Percentiles rank a stretch among this genome's conserved stretches.
Conservation (phyloP, 1,140 invertebrate genomes). For the Carposina sasakii region DNA sequence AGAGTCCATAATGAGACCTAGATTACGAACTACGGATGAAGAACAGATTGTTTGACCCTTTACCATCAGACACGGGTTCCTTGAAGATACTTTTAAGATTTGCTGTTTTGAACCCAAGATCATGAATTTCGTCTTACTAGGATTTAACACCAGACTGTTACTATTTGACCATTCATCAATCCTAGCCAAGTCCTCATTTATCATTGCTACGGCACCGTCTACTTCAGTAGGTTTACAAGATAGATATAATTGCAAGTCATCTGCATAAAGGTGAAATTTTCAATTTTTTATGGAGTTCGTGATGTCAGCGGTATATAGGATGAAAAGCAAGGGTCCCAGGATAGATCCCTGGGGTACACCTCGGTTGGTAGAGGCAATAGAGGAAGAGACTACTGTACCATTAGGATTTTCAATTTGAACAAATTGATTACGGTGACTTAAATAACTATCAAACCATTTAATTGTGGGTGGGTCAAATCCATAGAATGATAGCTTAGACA, state of each 20-base stretch:
- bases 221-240: background rate
- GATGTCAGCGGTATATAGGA: conserved; percentile 4
- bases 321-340: too few species aligned
- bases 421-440: conserved; percentile 2
- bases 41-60: too few species aligned
- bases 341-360: conserved; percentile 7
- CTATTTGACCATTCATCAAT: too few species aligned
- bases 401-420: background rate
- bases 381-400: background rate
- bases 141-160: too few species aligned
- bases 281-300: conserved; percentile 3
- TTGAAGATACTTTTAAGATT: too few species aligned
- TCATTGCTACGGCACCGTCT: background rate
- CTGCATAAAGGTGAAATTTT: conserved; percentile 2
- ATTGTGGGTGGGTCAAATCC: background rate
- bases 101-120: too few species aligned
- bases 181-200: conserved; percentile 1
- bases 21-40: too few species aligned
- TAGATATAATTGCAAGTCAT: background rate
- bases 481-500: conserved; percentile 5
- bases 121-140: too few species aligned
- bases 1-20: too few species aligned
- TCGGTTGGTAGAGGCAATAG: background rate
- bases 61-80: too few species aligned
- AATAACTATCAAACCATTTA: conserved; percentile 1